A percentile compares a stretch with the other conserved stretches of the same genome.
These are phyloP conservation scores for Pantala flavescens DNA, from an alignment of 1,140 invertebrate genomes.

Conservation along the genomic window DNA sequence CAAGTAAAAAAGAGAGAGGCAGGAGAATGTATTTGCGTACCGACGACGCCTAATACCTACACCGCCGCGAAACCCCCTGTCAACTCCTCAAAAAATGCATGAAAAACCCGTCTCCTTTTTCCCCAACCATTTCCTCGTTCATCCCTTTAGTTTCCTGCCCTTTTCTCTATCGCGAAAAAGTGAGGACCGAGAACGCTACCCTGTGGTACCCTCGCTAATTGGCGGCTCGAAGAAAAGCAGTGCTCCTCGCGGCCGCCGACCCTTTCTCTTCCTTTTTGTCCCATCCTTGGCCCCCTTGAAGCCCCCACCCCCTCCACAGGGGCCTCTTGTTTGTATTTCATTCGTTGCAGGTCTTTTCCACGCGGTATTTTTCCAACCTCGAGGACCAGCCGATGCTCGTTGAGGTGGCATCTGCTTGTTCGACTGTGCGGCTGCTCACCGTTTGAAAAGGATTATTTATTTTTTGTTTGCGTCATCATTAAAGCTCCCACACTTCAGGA, in stretches of 20 bases:
- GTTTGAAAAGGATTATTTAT: not conserved
- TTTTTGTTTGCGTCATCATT: not conserved
- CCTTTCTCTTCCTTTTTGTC: not conserved
- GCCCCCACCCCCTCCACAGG: not conserved
- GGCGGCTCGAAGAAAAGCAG: constrained; percentile 2
- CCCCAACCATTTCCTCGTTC: not conserved
- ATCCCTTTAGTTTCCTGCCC: not conserved
- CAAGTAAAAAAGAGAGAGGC: not conserved
- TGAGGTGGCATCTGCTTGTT: too few species aligned
- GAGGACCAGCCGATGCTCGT: too few species aligned
- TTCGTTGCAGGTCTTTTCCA: not conserved
- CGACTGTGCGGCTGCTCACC: not conserved
- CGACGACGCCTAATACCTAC: too few species aligned
- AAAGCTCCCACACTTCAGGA: not conserved
- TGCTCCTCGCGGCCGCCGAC: not conserved
- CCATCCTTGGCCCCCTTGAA: not conserved
- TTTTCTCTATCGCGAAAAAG: not conserved
- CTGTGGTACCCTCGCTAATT: not conserved
- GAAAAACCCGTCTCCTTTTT: not conserved
- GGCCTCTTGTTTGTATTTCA: not conserved
- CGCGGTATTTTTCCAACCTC: too few species aligned
- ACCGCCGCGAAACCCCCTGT: not conserved
- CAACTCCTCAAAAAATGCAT: not conserved
- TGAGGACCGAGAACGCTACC: not conserved
- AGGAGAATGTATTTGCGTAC: too few species aligned